Evolutionary conservation across 2,113 vertebrate species (phyloP), one percentile per base, ranked within the genome.

Genomic region (Lophochroa leadbeateri): DNA sequence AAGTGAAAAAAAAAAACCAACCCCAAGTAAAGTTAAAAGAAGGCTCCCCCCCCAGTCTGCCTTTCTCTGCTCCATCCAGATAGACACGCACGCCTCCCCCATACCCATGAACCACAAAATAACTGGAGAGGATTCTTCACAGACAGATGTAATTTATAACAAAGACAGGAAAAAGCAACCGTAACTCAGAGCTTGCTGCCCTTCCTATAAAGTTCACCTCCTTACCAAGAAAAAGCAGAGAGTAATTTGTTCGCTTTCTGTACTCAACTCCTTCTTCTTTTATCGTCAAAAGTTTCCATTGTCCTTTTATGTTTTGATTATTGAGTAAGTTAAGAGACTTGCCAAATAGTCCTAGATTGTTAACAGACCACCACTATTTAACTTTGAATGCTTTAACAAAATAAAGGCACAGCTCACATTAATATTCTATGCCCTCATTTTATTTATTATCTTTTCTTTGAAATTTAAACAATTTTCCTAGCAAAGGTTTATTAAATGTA

Each of bases 291-390:
- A 88, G 86, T 97, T 97, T 96, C 97, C 96, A 97, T 96, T 97
- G 97, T 97, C 92, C 96, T 97, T 96, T 96, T 94, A 95, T 96
- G 95, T 96, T 97, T 96, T 97, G 94, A 96, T 96, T 96, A 96
- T 86, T 92, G 85, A 96, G 79, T 79, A 95, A 96, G 82, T 77
- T 91, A 92, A 96, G 92, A 96, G 79, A 95, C 87, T 90, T 96
- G 94, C 92, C 96, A 97, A 97, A 94, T 86, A 92, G 89, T 50
- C 79, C 79, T 86, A 95, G 96, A 96, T 96, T 96, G 95, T 96
- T 97, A 97, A 94, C 96, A 97, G 96, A 96, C 92, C 86, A 90
- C 93, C 90, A 90, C 91, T 95, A 95, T 94, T 97, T 94, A 97
- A 93, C 88, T 97, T 83, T 75, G 88, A 96, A 90, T 63, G 58